Conservation (phyloP, 2,797 vertebrate species). For the Neomorphus geoffroyi region DNA sequence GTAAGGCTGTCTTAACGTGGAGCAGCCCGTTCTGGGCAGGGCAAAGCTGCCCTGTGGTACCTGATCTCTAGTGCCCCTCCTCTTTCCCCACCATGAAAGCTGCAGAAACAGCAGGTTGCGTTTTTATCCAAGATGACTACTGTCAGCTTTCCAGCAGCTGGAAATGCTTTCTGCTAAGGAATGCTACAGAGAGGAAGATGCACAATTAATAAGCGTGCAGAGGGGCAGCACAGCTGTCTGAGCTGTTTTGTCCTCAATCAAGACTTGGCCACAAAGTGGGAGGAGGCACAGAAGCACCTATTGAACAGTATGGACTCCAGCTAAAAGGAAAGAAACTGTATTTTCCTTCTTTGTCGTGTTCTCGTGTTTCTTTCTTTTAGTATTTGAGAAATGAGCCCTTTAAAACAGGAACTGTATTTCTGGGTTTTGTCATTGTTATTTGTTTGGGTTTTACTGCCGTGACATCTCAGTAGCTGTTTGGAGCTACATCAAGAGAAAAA, state of each 20-base stretch:
- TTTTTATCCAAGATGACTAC: background rate
- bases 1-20: background rate
- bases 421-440: background rate
- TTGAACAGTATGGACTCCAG: background rate
- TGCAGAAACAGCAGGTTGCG: background rate
- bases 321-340: background rate
- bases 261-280: background rate
- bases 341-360: background rate
- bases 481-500: background rate
- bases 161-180: background rate
- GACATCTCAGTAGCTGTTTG: background rate
- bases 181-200: background rate
- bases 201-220: background rate
- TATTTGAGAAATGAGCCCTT: background rate
- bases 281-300: background rate
- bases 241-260: background rate
- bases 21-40: background rate
- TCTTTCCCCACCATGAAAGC: accelerated
- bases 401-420: background rate
- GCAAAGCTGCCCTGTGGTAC: background rate
- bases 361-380: background rate
- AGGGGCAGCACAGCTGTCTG: background rate
- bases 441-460: background rate
- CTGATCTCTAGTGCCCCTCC: background rate
- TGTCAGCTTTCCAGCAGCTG: background rate